Evolutionary conservation across 2,888 invertebrate species (phyloP).

Genomic region (Brachyopa scutellaris): DNA sequence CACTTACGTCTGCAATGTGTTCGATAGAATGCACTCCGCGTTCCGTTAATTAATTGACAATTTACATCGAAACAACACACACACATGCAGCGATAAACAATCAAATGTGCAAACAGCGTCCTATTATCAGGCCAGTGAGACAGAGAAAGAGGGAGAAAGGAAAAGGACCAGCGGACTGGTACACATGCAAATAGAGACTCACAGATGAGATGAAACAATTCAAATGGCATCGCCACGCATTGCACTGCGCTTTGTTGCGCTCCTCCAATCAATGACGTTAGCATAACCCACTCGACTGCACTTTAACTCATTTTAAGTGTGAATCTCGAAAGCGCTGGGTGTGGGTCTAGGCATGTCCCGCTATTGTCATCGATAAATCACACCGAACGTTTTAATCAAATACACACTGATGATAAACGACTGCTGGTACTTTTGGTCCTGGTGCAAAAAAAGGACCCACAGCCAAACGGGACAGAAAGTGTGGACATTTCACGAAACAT

Average conservation of each 20-base stretch:
- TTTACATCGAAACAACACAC: constrained; percentile 65
- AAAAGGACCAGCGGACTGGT: not conserved
- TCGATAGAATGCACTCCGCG: constrained; percentile 60
- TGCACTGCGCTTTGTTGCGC: constrained; percentile 25
- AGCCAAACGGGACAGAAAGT: not conserved
- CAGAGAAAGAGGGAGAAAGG: not conserved
- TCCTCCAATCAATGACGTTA: constrained; percentile 66
- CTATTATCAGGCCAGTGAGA: constrained; percentile 17
- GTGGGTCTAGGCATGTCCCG: not conserved
- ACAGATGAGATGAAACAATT: constrained; percentile 40
- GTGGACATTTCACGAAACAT: constrained; percentile 10
- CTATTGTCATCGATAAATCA: constrained; percentile 64
- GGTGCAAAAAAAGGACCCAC: not conserved
- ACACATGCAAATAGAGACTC: not conserved
- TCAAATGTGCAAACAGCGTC: constrained; percentile 59
- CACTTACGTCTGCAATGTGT: constrained; percentile 68
- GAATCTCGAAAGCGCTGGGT: not conserved
- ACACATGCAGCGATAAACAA: constrained; percentile 65
- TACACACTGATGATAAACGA: constrained; percentile 62
- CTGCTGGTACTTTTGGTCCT: constrained; percentile 16
- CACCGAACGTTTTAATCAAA: constrained; percentile 60
- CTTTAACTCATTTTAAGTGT: constrained; percentile 27
- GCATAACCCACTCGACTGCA: constrained; percentile 35
- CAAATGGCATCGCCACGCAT: constrained; percentile 58
- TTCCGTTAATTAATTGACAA: constrained; percentile 71